A percentile compares a stretch with the other conserved stretches of the same genome.
Conservation (phyloP, 2,797 vertebrate species). For the Falco berigora region DNA sequence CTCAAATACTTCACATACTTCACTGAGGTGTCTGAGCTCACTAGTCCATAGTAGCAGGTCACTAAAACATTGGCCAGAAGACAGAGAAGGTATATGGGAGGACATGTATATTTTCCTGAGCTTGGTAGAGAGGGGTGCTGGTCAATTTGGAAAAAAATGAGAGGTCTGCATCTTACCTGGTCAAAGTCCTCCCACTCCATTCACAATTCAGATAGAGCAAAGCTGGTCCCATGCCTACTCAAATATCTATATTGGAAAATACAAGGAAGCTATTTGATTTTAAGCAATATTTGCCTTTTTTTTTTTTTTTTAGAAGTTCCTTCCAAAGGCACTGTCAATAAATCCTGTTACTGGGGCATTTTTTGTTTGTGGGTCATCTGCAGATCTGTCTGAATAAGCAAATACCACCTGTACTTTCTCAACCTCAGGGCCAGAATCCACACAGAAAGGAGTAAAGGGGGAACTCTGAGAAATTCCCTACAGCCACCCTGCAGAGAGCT, state of each 20-base stretch:
- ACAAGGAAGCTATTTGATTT: neutral
- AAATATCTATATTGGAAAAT: neutral
- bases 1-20: neutral
- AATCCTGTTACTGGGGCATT: neutral
- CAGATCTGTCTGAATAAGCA: neutral
- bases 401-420: neutral
- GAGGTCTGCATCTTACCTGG: neutral
- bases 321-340: constrained; percentile 5
- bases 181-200: neutral
- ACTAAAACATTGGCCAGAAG: neutral
- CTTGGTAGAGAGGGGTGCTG: neutral
- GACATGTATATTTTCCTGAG: neutral
- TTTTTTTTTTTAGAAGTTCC: neutral
- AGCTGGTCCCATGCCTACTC: neutral
- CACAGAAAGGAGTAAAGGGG: neutral
- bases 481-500: neutral
- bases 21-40: neutral
- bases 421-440: neutral
- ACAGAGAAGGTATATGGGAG: neutral
- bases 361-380: neutral
- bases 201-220: neutral
- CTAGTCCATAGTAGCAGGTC: neutral
- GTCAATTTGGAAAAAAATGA: neutral
- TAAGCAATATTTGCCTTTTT: neutral
- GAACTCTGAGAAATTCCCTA: neutral